These are phyloP conservation scores for Nipponia nippon DNA, from an alignment of 2,113 vertebrate species.

Conservation along the genomic window DNA sequence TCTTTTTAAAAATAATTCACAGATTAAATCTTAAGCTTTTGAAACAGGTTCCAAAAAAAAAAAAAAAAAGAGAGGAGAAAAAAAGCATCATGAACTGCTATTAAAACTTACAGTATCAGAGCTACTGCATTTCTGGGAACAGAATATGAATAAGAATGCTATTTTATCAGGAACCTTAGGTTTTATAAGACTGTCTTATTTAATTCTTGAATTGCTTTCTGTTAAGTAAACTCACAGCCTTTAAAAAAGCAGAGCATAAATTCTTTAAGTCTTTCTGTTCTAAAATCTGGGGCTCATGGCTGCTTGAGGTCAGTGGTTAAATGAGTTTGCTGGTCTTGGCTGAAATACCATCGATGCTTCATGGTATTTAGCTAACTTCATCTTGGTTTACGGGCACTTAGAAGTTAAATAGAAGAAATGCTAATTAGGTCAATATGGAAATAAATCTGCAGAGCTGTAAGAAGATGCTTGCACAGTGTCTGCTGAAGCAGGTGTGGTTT, in stretches of 20 bases:
- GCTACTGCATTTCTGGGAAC: not conserved
- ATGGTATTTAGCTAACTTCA: not conserved
- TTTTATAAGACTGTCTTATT: slow-evolving; percentile 7
- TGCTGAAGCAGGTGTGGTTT: slow-evolving; percentile 34
- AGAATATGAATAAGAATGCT: not conserved
- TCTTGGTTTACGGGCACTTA: not conserved
- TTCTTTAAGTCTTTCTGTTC: not conserved
- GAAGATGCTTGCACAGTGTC: not conserved
- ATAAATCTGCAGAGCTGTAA: slow-evolving; percentile 9
- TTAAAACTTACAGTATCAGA: slow-evolving; percentile 32
- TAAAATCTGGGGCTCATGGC: not conserved
- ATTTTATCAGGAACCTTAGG: not conserved
- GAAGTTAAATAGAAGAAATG: slow-evolving; percentile 11
- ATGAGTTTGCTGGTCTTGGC: not conserved
- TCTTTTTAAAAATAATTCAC: slow-evolving; percentile 49
- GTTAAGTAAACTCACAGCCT: not conserved
- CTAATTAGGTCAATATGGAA: slow-evolving; percentile 10
- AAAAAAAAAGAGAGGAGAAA: rapidly evolving
- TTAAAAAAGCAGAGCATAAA: not conserved
- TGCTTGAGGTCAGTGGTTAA: not conserved
- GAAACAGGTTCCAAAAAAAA: slow-evolving; percentile 31
- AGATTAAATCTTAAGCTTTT: slow-evolving; percentile 63
- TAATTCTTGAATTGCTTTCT: slow-evolving; percentile 5
- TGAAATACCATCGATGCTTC: not conserved
- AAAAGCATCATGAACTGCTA: slow-evolving; percentile 25